These are phyloP conservation scores for Smittia sp. DNA, from an alignment of 2,888 invertebrate genomes.

Conservation along the genomic window DNA sequence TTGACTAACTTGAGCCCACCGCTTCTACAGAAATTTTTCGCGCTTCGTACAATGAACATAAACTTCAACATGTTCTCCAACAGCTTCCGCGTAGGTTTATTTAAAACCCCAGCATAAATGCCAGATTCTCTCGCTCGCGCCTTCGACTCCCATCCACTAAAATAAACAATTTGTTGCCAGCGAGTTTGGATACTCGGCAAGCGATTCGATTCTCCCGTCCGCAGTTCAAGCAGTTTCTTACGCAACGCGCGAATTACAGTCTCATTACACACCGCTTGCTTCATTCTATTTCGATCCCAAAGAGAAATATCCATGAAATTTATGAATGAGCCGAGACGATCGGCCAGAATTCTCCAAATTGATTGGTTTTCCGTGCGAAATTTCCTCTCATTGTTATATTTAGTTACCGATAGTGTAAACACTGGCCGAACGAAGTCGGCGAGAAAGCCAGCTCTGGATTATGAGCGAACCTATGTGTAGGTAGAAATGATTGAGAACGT, in stretches of 20 bases:
- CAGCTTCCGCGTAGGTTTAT: not conserved
- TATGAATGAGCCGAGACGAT: slow-evolving; percentile 37
- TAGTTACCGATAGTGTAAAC: slow-evolving; percentile 32
- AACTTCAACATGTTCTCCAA: not conserved
- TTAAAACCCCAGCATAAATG: not conserved
- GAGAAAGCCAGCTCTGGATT: not conserved
- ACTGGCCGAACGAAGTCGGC: not conserved
- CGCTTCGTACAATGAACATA: slow-evolving; percentile 4
- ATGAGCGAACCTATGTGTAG: not conserved
- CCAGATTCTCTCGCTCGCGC: not conserved
- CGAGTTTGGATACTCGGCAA: not conserved
- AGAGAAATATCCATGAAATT: slow-evolving; percentile 35
- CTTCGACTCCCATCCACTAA: slow-evolving; percentile 18
- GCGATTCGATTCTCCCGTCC: not conserved
- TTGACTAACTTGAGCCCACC: not conserved
- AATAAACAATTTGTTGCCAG: slow-evolving; percentile 35
- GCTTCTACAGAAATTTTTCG: not conserved
- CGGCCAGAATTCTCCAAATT: slow-evolving; percentile 11
- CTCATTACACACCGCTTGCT: not conserved
- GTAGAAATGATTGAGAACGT: not conserved
- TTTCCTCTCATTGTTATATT: not conserved
- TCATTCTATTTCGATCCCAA: not conserved
- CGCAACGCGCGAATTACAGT: slow-evolving; percentile 9
- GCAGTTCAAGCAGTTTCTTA: not conserved
- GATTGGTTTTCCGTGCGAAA: slow-evolving; percentile 28